These are phyloP conservation scores for Lucilia sericata DNA, from an alignment of 1,140 invertebrate species.

Conservation along the genomic window DNA sequence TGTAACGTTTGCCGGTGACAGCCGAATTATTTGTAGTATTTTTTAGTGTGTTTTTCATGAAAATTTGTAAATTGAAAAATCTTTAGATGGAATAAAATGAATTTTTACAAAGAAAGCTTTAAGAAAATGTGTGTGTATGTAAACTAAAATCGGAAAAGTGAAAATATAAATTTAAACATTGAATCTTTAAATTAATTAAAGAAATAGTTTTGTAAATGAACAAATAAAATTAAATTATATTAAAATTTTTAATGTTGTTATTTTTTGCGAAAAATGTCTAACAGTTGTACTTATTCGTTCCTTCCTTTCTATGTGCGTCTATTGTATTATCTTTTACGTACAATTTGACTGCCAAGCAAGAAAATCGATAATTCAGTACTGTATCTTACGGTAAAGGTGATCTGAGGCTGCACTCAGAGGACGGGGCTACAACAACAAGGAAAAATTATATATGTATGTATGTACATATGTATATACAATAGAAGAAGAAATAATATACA, in stretches of 20 bases:
- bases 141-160: not conserved
- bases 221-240: not conserved
- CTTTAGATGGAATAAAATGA: not conserved
- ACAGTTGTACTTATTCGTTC: not conserved
- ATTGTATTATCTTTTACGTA: not conserved
- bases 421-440: constrained; percentile 24
- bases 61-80: not conserved
- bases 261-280: not conserved
- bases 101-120: not conserved
- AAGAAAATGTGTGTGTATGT: constrained; percentile 28
- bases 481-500: too few relatives aligned
- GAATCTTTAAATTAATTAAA: not conserved
- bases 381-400: constrained; percentile 45
- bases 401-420: constrained; percentile 36
- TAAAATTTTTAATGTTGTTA: not conserved
- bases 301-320: too few relatives aligned
- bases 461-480: too few relatives aligned
- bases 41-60: not conserved
- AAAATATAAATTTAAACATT: not conserved
- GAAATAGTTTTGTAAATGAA: not conserved
- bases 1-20: constrained; percentile 42
- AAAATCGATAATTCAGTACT: constrained; percentile 46
- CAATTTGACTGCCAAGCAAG: constrained; percentile 33
- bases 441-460: not conserved
- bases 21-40: constrained; percentile 40